phyloP scores from a whole-genome alignment of 2,113 vertebrate species.

The Istiophorus platypterus region DNA sequence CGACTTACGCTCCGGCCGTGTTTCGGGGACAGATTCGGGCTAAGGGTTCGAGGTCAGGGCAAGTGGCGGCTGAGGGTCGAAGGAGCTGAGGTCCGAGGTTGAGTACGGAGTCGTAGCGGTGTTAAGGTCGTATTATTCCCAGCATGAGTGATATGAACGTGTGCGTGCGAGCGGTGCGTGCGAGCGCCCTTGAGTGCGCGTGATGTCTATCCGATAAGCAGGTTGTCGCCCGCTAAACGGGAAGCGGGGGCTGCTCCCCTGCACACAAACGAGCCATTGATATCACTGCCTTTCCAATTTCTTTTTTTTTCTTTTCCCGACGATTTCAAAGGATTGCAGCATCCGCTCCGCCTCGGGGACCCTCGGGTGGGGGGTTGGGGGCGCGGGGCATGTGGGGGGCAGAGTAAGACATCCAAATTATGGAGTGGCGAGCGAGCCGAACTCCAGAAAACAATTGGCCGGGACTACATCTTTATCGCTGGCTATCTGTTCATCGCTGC shows the following conservation, averaged over 20 bases:
- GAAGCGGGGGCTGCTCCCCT: constrained; percentile 32
- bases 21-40: not conserved
- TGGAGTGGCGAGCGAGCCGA: constrained; percentile 38
- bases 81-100: not conserved
- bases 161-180: not conserved
- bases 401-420: constrained; percentile 62
- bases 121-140: not conserved
- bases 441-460: constrained; percentile 59
- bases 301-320: constrained; percentile 10
- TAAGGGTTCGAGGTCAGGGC: too few species aligned
- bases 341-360: constrained; percentile 55
- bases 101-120: not conserved
- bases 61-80: too few species aligned
- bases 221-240: constrained; percentile 31
- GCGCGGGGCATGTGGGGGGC: too few species aligned
- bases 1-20: too few species aligned
- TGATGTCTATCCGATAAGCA: constrained; percentile 37
- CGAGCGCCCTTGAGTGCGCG: not conserved
- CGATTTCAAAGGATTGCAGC: constrained; percentile 79
- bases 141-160: not conserved
- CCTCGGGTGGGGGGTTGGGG: too few species aligned
- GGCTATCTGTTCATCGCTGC: constrained; percentile 33
- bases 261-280: constrained; percentile 43
- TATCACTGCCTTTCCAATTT: constrained; percentile 28
- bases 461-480: constrained; percentile 34